Evolutionary conservation across 2,888 invertebrate genomes (phyloP), one percentile per base, ranked within the genome.

Genomic region (Dryobotodes eremita): DNA sequence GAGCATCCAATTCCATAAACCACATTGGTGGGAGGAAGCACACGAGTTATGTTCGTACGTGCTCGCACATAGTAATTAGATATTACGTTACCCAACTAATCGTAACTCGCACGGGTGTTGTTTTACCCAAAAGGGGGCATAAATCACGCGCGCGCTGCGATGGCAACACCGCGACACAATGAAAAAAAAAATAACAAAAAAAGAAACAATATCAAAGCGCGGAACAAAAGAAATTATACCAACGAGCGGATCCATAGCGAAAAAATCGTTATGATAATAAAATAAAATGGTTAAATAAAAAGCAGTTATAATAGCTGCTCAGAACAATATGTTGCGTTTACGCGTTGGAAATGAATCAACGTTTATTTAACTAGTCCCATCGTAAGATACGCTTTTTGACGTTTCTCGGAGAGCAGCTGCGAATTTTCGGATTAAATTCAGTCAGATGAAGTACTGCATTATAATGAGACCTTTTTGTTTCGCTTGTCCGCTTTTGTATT

Each of bases 1-100:
- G 96, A 95, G 96, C 94, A 95, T 95, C 95, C 95, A 95, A 96
- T 96, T 95, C 96, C 96, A 96, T 97, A 97, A 97, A 97, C 95
- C 96, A 96, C 96, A 95, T 95, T 92, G 95, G 95, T 92, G 91
- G 94, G 94, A 95, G 96, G 96, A 96, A 95, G 94, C 94, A 92
- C 89, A 93, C 94, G 95, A 96, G 96, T 96, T 97, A 96, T 95
- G 95, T 92, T 89, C 90, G 95, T 95, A 96, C 97, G 97, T 97
- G 97, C 96, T 93, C 93, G 92, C 93, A 94, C 97, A 97, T 96
- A 96, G 95, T 96, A 96, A 96, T 97, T 96, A 97, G 96, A 96
- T 97, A 97, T 96, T 96, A 96, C 95, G 93, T 92, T 92, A 92
- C 94, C 93, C 91, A 90, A 94, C 95, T 97, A 96, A 96, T 97